Conservation (phyloP, 2,113 vertebrate genomes). For the Chamaetylas fuelleborni region DNA sequence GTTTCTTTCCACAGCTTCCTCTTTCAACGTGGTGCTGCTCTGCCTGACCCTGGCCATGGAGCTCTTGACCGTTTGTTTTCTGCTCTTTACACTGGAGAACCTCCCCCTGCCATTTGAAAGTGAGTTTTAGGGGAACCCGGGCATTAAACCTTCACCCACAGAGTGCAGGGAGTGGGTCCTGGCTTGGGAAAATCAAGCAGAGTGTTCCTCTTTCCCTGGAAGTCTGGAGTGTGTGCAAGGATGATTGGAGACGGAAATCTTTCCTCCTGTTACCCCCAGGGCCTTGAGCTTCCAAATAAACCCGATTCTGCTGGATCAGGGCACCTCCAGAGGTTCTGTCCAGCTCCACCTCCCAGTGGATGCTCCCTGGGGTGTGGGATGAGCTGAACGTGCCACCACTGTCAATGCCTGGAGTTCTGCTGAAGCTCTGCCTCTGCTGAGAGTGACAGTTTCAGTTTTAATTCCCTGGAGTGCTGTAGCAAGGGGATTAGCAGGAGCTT, state of each 20-base stretch:
- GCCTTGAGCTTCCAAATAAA: not conserved
- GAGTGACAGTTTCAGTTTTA: not conserved
- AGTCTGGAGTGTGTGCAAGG: not conserved
- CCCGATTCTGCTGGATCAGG: not conserved
- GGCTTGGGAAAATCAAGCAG: not conserved
- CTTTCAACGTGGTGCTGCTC: conserved; percentile 79
- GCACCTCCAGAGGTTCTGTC: not conserved
- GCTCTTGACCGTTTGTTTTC: conserved; percentile 79
- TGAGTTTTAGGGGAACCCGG: conserved; percentile 46
- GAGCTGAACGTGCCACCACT: accelerated
- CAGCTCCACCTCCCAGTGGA: not conserved
- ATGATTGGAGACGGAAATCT: not conserved
- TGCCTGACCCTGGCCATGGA: conserved; percentile 79
- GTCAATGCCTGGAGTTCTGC: not conserved
- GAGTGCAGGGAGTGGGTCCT: too few relatives aligned
- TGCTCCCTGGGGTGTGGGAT: not conserved
- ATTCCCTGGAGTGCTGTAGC: not conserved
- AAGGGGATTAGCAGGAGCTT: not conserved
- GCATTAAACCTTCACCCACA: not conserved
- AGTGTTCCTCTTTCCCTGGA: not conserved
- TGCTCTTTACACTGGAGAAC: conserved; percentile 80
- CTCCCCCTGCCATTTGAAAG: conserved; percentile 82
- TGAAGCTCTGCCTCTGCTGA: not conserved
- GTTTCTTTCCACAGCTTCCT: conserved; percentile 73
- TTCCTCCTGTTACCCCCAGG: not conserved